Percentiles rank a stretch among this genome's conserved stretches.
These are phyloP conservation scores for Carassius auratus DNA, from an alignment of 2,113 vertebrate species.

Conservation along the genomic window DNA sequence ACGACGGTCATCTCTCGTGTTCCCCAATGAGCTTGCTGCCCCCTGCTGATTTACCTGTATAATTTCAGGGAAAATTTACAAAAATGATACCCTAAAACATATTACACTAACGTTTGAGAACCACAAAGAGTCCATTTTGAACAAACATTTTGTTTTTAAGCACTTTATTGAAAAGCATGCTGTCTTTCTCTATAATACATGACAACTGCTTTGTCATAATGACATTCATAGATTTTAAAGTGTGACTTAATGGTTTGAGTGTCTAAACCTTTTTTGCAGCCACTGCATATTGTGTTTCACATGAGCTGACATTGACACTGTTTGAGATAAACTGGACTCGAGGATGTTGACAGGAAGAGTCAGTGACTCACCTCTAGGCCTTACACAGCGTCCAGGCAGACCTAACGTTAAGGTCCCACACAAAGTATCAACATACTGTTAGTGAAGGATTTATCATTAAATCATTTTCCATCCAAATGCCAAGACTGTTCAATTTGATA, in stretches of 20 bases:
- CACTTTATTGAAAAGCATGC: background rate
- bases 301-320: background rate
- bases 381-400: conserved; percentile 14
- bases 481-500: conserved; percentile 35
- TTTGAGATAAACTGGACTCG: background rate
- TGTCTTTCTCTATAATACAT: background rate
- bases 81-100: no score
- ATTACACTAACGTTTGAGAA: background rate
- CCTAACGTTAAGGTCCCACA: background rate
- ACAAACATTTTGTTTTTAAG: background rate
- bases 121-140: background rate
- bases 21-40: no score
- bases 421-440: conserved; percentile 34
- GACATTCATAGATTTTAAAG: background rate
- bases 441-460: background rate
- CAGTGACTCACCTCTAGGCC: background rate
- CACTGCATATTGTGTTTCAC: background rate
- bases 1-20: no score
- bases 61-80: no score
- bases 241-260: no score
- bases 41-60: no score
- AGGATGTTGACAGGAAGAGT: background rate
- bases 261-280: background rate
- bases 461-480: conserved; percentile 20
- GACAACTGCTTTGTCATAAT: background rate